Percentiles rank a stretch among this genome's conserved stretches.
These are phyloP conservation scores for Linurgus olivaceus DNA, from an alignment of 2,797 vertebrate species.

Conservation along the genomic window DNA sequence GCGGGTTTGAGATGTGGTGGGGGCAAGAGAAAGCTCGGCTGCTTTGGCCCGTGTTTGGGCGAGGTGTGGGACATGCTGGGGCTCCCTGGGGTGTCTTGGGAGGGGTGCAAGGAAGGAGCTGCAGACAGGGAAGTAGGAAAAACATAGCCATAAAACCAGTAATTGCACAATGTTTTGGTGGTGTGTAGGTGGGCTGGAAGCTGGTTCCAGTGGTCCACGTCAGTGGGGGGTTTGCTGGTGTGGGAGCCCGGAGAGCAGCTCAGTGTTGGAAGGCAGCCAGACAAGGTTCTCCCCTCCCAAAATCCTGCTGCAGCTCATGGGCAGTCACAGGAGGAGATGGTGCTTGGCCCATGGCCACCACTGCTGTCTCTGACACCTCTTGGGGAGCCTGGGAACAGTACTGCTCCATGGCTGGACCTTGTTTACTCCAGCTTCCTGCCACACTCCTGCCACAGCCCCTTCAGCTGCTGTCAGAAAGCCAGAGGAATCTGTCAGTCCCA, in stretches of 20 bases:
- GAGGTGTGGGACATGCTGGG: neutral
- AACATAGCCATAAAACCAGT: accelerated
- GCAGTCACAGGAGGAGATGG: neutral
- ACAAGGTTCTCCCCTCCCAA: neutral
- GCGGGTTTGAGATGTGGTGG: neutral
- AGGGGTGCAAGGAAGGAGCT: neutral
- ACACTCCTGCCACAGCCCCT: neutral
- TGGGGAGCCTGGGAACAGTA: neutral
- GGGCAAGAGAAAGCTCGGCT: neutral
- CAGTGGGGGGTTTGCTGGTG: neutral
- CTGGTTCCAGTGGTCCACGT: neutral
- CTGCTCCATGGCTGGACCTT: neutral
- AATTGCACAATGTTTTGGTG: neutral
- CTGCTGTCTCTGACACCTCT: neutral
- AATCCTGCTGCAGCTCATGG: neutral
- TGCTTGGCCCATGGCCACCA: neutral
- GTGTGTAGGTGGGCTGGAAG: neutral
- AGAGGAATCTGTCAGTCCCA: neutral
- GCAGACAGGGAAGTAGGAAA: neutral
- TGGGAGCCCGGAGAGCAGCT: neutral
- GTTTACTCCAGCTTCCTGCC: neutral
- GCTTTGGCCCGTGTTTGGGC: neutral
- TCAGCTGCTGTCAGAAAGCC: neutral
- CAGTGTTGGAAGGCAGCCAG: neutral
- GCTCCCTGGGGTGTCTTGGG: too few species aligned